Evolutionary conservation across 1,140 invertebrate species (phyloP), one percentile per base, ranked within the genome.

Genomic region (Phymorhynchus buccinoides): DNA sequence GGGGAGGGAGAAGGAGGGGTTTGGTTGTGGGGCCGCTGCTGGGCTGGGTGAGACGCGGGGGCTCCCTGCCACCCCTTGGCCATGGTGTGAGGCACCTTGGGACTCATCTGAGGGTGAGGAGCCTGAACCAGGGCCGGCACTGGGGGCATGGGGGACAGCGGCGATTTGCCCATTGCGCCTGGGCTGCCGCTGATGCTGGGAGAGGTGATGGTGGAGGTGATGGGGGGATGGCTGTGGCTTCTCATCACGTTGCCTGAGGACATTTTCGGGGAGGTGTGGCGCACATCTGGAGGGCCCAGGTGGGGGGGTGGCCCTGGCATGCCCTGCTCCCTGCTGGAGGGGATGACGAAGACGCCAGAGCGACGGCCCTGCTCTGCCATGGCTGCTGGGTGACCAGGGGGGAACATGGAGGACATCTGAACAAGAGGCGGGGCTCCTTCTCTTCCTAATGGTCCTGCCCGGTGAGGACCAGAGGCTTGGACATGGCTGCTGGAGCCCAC

Each of bases 121-220:
- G 68, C 35, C 82, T 81, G 82, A 66, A 71, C 66, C 41, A 85
- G 39, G 32, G 77, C 71, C 0, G 84, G 79, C 35, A 83, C 81
- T 35, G 81, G 81, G 27, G 81, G 81, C 62, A 83, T 83, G 37
- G 81, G 30, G 66, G 81, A 37, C n/a, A 41, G 37, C 1, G 81
- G 37, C 71, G 4, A 39, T 32, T 83, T 83, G 81, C 41, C 18
- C 7, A 30, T 35, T 7, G 30, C 30, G 39, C 0, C 32, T 3
- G 39, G 30, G 71, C 42, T 77, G 83, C 66, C 71, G 41, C 27
- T 81, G 83, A 75, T 82, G 87, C 42, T 78, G 86, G 16, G 41
- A 86, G 30, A 78, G 80, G 18, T 81, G 83, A 66, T 85, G 87
- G 62, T 71, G 87, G 22, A 42, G 87, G 30, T 56, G 84, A 39